Percentiles rank a stretch among this genome's conserved stretches.
Evolutionary conservation across 1,140 invertebrate species (phyloP).

Genomic region (Zaprionus inermis): DNA sequence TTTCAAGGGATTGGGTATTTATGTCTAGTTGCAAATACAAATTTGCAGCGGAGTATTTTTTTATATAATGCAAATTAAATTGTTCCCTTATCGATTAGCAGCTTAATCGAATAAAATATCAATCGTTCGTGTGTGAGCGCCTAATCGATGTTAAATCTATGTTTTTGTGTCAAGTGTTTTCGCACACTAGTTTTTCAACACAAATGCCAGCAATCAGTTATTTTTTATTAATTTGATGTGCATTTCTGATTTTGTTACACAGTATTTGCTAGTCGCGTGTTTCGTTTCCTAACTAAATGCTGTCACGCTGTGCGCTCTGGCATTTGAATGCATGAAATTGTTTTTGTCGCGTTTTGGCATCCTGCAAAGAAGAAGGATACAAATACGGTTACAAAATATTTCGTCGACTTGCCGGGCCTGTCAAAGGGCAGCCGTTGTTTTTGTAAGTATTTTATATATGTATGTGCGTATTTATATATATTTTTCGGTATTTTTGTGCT

Average conservation of each 20-base stretch:
- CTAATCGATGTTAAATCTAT: background rate
- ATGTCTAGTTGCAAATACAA: too few relatives aligned
- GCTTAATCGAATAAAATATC: too few relatives aligned
- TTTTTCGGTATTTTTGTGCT: constrained; percentile 4
- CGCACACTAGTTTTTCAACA: background rate
- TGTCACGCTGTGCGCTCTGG: constrained; percentile 57
- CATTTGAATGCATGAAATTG: constrained; percentile 80
- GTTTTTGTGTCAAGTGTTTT: background rate
- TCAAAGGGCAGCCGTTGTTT: constrained; percentile 50
- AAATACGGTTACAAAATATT: constrained; percentile 46
- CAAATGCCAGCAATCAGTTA: background rate
- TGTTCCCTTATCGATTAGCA: too few relatives aligned
- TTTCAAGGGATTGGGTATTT: background rate
- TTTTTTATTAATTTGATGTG: background rate
- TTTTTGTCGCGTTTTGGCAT: constrained; percentile 72
- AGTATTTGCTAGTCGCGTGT: background rate
- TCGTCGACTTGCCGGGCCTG: constrained; percentile 25
- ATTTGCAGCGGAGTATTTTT: too few relatives aligned
- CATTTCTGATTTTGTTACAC: background rate
- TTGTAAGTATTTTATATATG: background rate
- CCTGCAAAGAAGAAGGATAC: constrained; percentile 62
- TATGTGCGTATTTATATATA: background rate
- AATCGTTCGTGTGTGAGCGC: background rate
- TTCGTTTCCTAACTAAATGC: constrained; percentile 23
- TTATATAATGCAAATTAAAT: background rate